Evolutionary conservation across 2,797 vertebrate species (phyloP).

Genomic region (Melanitta fusca): DNA sequence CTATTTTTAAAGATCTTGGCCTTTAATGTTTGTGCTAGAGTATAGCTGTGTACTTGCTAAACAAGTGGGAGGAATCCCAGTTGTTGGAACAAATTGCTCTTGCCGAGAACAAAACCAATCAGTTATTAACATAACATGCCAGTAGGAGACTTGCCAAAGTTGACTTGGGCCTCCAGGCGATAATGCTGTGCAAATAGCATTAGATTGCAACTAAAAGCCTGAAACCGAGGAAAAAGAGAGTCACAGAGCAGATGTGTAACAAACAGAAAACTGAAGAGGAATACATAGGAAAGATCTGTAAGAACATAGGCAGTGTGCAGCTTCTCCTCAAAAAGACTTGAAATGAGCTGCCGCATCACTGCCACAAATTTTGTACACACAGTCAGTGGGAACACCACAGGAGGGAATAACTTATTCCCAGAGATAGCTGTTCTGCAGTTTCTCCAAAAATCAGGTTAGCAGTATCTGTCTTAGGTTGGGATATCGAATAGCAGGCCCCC

Average conservation of each 20-base stretch:
- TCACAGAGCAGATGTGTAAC: not conserved
- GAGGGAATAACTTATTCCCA: not conserved
- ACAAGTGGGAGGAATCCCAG: constrained; percentile 13
- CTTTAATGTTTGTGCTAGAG: constrained; percentile 1
- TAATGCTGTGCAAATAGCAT: constrained; percentile 53
- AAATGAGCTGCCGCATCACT: rapidly evolving
- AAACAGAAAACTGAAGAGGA: not conserved
- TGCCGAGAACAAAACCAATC: constrained; percentile 16
- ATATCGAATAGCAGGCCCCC: not conserved
- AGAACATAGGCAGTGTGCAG: not conserved
- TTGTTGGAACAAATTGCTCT: constrained; percentile 58
- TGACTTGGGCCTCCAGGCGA: constrained; percentile 8
- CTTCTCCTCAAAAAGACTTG: not conserved
- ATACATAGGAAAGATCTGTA: not conserved
- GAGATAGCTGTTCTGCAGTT: not conserved
- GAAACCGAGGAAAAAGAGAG: not conserved
- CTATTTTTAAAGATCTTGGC: constrained; percentile 28
- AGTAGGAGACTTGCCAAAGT: constrained; percentile 47
- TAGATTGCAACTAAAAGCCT: constrained; percentile 46
- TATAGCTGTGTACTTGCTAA: not conserved
- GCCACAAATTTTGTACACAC: not conserved
- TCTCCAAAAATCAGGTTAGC: not conserved
- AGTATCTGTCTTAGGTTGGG: not conserved
- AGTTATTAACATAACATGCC: constrained; percentile 40
- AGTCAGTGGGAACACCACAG: not conserved